Evolutionary conservation across 2,888 invertebrate species (phyloP).

Genomic region (Pocota personata): DNA sequence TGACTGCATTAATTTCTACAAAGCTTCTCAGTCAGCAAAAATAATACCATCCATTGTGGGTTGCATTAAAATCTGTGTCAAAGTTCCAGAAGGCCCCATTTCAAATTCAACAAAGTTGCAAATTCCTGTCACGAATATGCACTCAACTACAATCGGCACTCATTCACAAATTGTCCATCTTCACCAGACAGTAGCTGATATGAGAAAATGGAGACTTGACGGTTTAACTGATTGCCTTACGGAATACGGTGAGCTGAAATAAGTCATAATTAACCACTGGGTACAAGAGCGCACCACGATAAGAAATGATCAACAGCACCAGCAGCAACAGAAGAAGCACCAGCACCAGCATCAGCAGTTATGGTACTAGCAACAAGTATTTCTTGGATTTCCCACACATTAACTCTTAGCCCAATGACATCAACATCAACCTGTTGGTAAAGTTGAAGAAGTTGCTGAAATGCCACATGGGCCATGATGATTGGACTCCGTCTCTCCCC

Average conservation of each 20-base stretch:
- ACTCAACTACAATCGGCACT: slow-evolving; percentile 13
- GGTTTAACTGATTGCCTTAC: slow-evolving; percentile 74
- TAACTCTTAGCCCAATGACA: slow-evolving; percentile 54
- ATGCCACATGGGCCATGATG: background rate
- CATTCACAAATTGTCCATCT: slow-evolving; percentile 12
- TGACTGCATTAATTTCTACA: no score
- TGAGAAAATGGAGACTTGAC: slow-evolving; percentile 67
- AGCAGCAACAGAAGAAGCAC: slow-evolving; percentile 10
- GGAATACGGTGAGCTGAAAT: slow-evolving; percentile 73
- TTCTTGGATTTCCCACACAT: slow-evolving; percentile 55
- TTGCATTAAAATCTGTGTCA: no score
- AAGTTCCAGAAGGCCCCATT: no score
- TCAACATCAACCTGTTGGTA: background rate
- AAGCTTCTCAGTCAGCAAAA: no score
- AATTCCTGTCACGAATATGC: background rate
- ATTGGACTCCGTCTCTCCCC: slow-evolving; percentile 10
- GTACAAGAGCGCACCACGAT: slow-evolving; percentile 69
- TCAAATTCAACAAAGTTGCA: no score
- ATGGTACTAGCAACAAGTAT: slow-evolving; percentile 10
- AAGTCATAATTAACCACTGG: slow-evolving; percentile 76
- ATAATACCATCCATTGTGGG: no score
- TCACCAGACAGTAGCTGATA: slow-evolving; percentile 68
- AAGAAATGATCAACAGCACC: slow-evolving; percentile 68
- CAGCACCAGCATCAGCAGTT: background rate
- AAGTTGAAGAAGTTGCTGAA: slow-evolving; percentile 16